A percentile compares a stretch with the other conserved stretches of the same genome.
These are phyloP conservation scores for Colistium nudipinnis DNA, from an alignment of 2,113 vertebrate species.

Conservation along the genomic window DNA sequence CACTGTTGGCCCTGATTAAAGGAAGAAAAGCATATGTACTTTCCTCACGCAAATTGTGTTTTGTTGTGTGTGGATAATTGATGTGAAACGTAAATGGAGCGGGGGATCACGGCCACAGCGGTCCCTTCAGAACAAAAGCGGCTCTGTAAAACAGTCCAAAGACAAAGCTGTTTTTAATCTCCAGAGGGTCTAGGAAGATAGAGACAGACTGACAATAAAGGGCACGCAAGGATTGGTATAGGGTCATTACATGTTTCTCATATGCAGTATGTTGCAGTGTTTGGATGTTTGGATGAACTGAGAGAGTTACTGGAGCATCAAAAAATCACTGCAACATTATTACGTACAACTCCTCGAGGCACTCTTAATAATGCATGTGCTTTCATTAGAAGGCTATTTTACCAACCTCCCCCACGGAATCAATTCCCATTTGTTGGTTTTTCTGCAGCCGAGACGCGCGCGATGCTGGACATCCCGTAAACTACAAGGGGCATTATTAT, in stretches of 20 bases:
- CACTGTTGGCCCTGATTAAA: neutral
- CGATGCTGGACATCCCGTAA: neutral
- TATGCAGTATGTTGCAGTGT: neutral
- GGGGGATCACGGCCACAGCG: neutral
- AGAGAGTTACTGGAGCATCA: neutral
- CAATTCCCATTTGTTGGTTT: no score
- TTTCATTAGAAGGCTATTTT: neutral
- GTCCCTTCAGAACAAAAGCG: constrained; percentile 9
- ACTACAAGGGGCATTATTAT: no score
- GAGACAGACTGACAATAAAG: no score
- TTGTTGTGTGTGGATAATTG: no score
- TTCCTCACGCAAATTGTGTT: no score
- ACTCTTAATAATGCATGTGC: neutral
- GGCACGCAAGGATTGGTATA: no score
- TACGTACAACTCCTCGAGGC: no score
- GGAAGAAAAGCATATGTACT: neutral
- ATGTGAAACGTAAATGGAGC: neutral
- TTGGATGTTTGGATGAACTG: neutral
- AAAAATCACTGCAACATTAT: neutral
- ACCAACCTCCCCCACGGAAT: neutral
- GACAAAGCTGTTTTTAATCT: neutral
- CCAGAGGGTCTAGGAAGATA: no score
- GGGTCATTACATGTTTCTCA: neutral
- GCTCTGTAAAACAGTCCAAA: constrained; percentile 4
- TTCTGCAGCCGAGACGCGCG: neutral